Evolutionary conservation across 2,797 vertebrate genomes (phyloP).

Genomic region (Bradypodion pumilum): DNA sequence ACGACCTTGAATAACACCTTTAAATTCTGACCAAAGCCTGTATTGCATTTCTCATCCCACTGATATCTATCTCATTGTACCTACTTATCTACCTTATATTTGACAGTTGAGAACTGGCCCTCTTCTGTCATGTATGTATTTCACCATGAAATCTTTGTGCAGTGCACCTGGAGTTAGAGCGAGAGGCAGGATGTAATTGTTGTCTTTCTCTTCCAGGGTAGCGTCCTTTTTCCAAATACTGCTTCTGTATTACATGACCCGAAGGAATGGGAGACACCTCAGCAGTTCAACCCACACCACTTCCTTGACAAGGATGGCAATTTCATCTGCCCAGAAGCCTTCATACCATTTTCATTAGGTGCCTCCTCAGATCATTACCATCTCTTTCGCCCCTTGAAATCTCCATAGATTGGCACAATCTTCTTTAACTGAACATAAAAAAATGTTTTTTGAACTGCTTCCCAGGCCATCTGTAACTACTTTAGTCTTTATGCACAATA

Average conservation of each 20-base stretch:
- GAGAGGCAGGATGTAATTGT: not conserved
- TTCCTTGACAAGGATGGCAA: conserved; percentile 58
- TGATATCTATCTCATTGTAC: too few species aligned
- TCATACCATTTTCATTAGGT: conserved; percentile 60
- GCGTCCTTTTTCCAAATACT: conserved; percentile 49
- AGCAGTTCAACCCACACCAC: conserved; percentile 51
- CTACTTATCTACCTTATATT: too few species aligned
- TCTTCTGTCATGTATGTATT: too few species aligned
- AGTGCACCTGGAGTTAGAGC: not conserved
- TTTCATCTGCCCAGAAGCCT: conserved; percentile 48
- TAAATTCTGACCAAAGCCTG: too few species aligned
- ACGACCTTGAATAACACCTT: too few species aligned
- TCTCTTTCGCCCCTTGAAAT: not conserved
- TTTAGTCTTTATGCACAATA: too few species aligned
- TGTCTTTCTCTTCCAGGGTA: conserved; percentile 44
- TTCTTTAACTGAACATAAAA: too few species aligned
- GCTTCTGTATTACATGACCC: conserved; percentile 49
- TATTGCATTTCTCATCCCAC: too few species aligned
- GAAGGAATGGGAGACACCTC: conserved; percentile 48
- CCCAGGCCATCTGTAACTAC: too few species aligned
- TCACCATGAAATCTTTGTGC: too few species aligned
- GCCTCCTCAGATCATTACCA: not conserved
- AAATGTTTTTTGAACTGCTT: not conserved
- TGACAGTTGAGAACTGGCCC: too few species aligned
- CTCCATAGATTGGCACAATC: not conserved